Percentiles rank a stretch among this genome's conserved stretches.
Evolutionary conservation across 2,888 invertebrate genomes (phyloP).

Genomic region (Xanthorhoe designata): DNA sequence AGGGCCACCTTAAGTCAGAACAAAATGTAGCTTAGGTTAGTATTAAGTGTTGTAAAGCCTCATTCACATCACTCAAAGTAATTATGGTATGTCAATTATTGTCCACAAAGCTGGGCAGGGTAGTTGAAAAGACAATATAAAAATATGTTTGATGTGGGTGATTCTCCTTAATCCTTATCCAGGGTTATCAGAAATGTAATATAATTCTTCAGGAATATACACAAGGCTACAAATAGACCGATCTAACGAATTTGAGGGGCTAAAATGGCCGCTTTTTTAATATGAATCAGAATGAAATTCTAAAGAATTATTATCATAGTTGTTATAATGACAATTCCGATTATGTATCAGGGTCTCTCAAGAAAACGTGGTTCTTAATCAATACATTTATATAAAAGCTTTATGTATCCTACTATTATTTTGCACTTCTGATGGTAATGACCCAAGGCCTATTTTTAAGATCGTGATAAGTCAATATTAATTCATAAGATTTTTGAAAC

Average conservation of each 20-base stretch:
- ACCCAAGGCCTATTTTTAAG: conserved; percentile 9
- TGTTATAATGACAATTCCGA: too few species aligned
- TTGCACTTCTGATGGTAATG: conserved; percentile 14
- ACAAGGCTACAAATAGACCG: too few species aligned
- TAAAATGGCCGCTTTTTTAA: too few species aligned
- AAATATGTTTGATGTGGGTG: conserved; percentile 18
- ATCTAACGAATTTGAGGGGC: too few species aligned
- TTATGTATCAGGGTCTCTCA: too few species aligned
- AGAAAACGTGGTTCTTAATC: too few species aligned
- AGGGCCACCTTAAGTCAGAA: too few species aligned
- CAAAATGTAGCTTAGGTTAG: not conserved
- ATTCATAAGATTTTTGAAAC: conserved; percentile 14
- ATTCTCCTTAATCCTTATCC: not conserved
- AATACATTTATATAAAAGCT: too few species aligned
- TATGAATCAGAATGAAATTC: too few species aligned
- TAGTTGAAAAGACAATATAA: conserved; percentile 18
- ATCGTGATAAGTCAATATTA: not conserved
- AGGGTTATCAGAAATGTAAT: conserved; percentile 12
- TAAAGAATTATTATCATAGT: too few species aligned
- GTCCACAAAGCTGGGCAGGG: conserved; percentile 8
- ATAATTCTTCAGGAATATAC: too few species aligned
- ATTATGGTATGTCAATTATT: conserved; percentile 23
- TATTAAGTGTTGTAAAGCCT: conserved; percentile 5
- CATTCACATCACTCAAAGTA: conserved; percentile 13
- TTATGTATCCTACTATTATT: not conserved